Evolutionary conservation across 1,140 invertebrate species (phyloP), one percentile per base, ranked within the genome.

Genomic region (Drosophila oshimai): DNA sequence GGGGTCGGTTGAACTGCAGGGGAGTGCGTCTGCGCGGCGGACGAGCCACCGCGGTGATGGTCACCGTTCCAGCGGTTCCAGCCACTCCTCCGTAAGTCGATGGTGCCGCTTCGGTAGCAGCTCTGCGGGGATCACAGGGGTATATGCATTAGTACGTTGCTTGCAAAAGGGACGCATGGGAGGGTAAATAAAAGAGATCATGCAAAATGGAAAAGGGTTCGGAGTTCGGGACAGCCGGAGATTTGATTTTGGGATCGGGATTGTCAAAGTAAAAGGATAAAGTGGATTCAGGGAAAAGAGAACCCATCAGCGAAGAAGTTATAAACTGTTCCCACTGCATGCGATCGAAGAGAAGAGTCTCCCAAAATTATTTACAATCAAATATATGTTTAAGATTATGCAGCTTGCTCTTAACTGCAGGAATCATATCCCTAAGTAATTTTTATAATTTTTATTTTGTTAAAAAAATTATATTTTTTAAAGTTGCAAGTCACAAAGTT

Each of bases 11-110:
- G 26, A 49, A 86, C 9, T 57, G 57, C 15, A 75, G 41, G 2
- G 81, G 80, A 1, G 80, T 84, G 34, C 80, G 80, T 29, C 81
- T 46, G 20, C 80, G 12, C 0, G 75, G 75, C 20, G 81, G 81
- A 26, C 60, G 61, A 28, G 61, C 79, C 44, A 70, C 81, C 39
- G 49, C 47, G 2, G 29, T 65, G 7, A 36, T 67, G 7, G 18
- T 51, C 10, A 37, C 22, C 15, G 4, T n/a, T 44, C 26, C 28
- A 47, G 15, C 45, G 6, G 45, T 31, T n/a, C n/a, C n/a, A 15
- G 58, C 29, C 7, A 49, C 33, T 12, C 61, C 61, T 2, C 61
- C 61, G 9, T 62, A 62, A 1, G 58, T 62, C 26, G 54, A 5
- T 1, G 57, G 45, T 6, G 24, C 46, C 39, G 29, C 46, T 15